Conservation (phyloP, 2,888 invertebrate genomes). For the Ceraclea dissimilis region DNA sequence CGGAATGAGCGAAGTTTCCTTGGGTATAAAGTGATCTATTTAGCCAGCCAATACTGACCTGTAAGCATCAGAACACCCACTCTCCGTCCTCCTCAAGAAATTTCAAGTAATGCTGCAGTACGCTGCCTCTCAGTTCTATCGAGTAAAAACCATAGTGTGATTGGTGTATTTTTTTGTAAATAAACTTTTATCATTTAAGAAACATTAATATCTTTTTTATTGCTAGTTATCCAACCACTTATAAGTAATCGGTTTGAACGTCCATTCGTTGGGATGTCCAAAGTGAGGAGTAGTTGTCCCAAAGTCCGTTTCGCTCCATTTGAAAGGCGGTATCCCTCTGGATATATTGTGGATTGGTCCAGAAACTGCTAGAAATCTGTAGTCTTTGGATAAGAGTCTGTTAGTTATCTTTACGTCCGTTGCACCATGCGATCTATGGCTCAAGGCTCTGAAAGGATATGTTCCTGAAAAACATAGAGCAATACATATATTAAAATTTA, state of each 20-base stretch:
- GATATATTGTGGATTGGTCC: constrained; percentile 45
- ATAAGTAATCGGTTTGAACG: constrained; percentile 51
- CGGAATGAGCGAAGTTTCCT: too few relatives aligned
- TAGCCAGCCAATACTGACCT: too few relatives aligned
- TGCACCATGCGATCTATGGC: constrained; percentile 61
- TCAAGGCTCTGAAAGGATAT: constrained; percentile 60
- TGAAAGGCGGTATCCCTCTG: constrained; percentile 59
- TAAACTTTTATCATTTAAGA: too few relatives aligned
- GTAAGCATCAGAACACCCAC: too few relatives aligned
- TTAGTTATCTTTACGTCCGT: constrained; percentile 61
- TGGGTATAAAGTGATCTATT: too few relatives aligned
- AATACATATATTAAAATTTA: too few relatives aligned
- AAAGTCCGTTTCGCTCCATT: constrained; percentile 57
- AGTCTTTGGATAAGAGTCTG: constrained; percentile 32
- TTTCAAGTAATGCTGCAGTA: too few relatives aligned
- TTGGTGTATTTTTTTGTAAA: too few relatives aligned
- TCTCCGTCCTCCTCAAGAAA: too few relatives aligned
- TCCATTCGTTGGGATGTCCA: constrained; percentile 63
- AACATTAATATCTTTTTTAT: too few relatives aligned
- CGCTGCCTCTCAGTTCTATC: too few relatives aligned
- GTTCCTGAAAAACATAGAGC: constrained; percentile 40
- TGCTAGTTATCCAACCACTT: constrained; percentile 33
- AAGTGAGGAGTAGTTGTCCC: constrained; percentile 47
- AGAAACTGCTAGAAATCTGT: constrained; percentile 50
- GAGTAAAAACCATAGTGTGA: too few relatives aligned